A percentile compares a stretch with the other conserved stretches of the same genome.
Evolutionary conservation across 2,888 invertebrate genomes (phyloP).

Genomic region (Dolomedes plantarius): DNA sequence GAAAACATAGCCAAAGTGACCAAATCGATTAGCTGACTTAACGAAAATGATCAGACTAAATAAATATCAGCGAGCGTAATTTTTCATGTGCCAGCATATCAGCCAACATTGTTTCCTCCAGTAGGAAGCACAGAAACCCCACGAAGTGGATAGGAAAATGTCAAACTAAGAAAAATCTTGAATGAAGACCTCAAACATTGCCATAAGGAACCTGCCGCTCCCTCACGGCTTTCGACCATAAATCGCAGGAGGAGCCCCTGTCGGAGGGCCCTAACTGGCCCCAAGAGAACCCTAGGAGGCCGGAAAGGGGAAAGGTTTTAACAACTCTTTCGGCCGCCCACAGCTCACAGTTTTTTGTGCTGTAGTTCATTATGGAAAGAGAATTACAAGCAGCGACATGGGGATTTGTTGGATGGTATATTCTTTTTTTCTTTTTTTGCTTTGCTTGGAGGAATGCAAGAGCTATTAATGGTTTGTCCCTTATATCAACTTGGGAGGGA

Average conservation of each 20-base stretch:
- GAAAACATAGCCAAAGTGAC: no score
- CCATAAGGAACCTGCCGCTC: constrained; percentile 2
- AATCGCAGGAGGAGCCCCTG: constrained; percentile 41
- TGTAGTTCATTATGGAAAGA: constrained; percentile 50
- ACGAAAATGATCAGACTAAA: no score
- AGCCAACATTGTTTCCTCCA: no score
- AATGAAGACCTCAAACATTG: constrained; percentile 56
- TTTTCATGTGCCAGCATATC: no score
- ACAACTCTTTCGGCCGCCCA: constrained; percentile 62
- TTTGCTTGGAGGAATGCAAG: neutral
- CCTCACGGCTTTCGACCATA: constrained; percentile 34
- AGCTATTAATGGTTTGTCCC: constrained; percentile 26
- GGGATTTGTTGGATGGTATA: neutral
- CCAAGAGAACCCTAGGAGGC: constrained; percentile 44
- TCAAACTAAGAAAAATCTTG: neutral
- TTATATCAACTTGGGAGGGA: neutral
- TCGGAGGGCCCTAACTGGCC: constrained; percentile 55
- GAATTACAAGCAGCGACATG: neutral
- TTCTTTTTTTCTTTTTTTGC: neutral
- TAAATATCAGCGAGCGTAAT: no score
- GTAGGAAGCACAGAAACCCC: neutral
- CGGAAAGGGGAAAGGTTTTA: constrained; percentile 48
- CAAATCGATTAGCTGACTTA: no score
- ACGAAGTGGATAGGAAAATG: constrained; percentile 19
- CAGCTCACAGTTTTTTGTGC: constrained; percentile 13